phyloP scores from a whole-genome alignment of 2,113 vertebrate genomes.

The Oreochromis tanganicae region DNA sequence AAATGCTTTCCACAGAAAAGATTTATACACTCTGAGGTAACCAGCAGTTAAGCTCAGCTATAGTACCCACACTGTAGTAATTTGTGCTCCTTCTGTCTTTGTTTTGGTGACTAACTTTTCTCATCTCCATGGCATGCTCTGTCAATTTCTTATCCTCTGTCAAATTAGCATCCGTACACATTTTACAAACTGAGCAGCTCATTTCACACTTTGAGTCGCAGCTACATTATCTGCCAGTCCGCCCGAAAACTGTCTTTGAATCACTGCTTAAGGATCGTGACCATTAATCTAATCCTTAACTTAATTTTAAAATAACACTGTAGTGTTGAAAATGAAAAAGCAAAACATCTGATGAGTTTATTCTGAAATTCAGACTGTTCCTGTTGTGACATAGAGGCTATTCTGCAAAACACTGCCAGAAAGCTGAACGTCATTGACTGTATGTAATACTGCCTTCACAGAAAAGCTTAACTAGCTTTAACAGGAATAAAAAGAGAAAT shows the following conservation, averaged over 20 bases:
- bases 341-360: not conserved
- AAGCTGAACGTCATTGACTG: not conserved
- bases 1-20: not conserved
- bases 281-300: not conserved
- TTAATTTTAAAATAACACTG: not conserved
- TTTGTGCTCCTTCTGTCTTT: not conserved
- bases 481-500: not conserved
- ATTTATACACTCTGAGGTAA: not conserved
- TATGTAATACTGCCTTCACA: not conserved
- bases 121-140: not conserved
- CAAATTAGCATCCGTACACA: not conserved
- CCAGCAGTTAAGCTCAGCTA: not conserved
- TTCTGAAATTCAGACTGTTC: not conserved
- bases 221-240: not conserved
- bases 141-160: not conserved
- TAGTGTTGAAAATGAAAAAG: not conserved
- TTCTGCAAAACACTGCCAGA: not conserved
- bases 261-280: not conserved
- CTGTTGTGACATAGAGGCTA: not conserved
- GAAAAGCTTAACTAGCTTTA: not conserved
- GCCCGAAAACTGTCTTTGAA: not conserved
- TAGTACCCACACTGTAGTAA: not conserved
- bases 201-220: not conserved
- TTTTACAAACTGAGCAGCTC: not conserved
- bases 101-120: not conserved